phyloP scores from a whole-genome alignment of 2,797 vertebrate genomes.

The Falco berigora region DNA sequence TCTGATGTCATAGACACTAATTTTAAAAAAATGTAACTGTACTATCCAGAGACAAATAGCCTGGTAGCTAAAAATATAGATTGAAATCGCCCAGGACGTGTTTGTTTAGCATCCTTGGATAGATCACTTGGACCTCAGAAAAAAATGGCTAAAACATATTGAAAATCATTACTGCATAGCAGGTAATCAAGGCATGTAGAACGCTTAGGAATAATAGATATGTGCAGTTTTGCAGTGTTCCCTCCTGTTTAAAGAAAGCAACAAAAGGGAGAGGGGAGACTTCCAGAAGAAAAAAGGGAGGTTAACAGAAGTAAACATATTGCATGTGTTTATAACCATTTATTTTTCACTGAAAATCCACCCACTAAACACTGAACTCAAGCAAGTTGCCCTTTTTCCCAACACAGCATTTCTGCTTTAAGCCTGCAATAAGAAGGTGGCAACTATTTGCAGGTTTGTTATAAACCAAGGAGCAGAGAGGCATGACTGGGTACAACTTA shows the following conservation, averaged over 20 bases:
- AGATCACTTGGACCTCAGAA: background rate
- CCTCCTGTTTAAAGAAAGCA: background rate
- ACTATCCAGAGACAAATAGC: background rate
- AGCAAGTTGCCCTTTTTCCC: background rate
- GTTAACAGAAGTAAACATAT: background rate
- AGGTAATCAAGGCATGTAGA: background rate
- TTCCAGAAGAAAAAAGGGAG: background rate
- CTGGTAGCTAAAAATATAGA: background rate
- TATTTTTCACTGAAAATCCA: background rate
- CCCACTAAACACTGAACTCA: background rate
- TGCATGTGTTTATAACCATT: background rate
- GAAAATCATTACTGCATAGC: background rate
- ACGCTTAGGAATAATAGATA: background rate
- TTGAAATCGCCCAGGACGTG: background rate
- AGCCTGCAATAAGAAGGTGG: background rate
- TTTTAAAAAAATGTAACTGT: background rate
- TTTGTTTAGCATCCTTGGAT: background rate
- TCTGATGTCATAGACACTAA: background rate
- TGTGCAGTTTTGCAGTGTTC: background rate
- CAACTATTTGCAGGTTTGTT: background rate
- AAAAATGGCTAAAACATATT: background rate
- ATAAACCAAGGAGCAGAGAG: background rate
- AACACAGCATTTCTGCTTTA: background rate
- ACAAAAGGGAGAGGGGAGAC: background rate
- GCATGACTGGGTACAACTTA: background rate